Conservation (phyloP, 2,113 vertebrate species). For the Gnathonemus echidnorhynchus region DNA sequence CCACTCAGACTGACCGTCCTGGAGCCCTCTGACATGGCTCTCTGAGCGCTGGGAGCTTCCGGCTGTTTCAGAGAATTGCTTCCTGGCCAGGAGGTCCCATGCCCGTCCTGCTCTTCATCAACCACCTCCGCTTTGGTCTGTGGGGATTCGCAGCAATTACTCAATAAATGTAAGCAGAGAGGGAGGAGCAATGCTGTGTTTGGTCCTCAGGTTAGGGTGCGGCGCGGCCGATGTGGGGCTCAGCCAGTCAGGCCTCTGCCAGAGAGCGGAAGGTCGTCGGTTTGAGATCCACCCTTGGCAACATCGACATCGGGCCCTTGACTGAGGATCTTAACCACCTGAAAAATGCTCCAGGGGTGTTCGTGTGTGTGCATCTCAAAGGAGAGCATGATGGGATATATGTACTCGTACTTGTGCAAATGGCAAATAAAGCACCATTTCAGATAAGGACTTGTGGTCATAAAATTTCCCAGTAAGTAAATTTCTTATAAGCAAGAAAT, state of each 20-base stretch:
- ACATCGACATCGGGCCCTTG: background rate
- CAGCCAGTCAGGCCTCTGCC: background rate
- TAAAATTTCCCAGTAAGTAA: background rate
- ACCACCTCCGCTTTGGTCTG: constrained; percentile 50
- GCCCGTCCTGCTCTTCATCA: constrained; percentile 42
- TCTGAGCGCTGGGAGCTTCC: constrained; percentile 17
- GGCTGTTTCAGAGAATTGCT: constrained; percentile 19
- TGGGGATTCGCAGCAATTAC: background rate
- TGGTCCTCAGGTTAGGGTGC: background rate
- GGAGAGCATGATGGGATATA: background rate
- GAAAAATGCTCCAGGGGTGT: background rate
- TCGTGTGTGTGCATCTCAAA: background rate
- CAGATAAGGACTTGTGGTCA: background rate
- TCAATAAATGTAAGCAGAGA: background rate
- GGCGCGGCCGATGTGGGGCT: background rate
- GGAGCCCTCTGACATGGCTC: constrained; percentile 20
- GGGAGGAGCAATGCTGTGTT: background rate
- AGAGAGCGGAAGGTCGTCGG: background rate
- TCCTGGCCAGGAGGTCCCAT: constrained; percentile 10
- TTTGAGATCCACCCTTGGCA: background rate
- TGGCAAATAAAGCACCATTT: background rate
- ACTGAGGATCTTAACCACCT: background rate
- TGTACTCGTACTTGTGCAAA: background rate
- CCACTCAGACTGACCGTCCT: constrained; percentile 22
- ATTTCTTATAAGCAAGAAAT: background rate